Evolutionary conservation across 2,113 vertebrate species (phyloP).

Genomic region (Python bivittatus): DNA sequence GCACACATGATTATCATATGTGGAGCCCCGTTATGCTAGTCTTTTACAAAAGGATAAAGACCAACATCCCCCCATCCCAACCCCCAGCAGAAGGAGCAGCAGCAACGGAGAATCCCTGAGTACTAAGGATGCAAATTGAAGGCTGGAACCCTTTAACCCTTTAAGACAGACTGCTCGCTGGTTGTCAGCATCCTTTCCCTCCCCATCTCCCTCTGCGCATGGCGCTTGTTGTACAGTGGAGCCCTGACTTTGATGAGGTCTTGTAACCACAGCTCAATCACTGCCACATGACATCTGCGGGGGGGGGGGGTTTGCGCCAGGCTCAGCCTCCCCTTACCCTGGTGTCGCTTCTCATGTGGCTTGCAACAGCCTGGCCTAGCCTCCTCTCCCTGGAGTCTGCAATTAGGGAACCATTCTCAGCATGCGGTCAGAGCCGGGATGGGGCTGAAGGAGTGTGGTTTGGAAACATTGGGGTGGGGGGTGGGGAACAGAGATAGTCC

Average conservation of each 20-base stretch:
- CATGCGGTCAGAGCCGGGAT: slow-evolving; percentile 15
- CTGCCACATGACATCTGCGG: slow-evolving; percentile 38
- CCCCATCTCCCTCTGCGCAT: neutral
- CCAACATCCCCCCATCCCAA: neutral
- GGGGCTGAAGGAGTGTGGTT: slow-evolving; percentile 4
- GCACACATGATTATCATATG: neutral
- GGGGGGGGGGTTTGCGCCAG: slow-evolving; percentile 21
- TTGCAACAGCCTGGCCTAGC: slow-evolving; percentile 31
- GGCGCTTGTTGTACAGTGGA: neutral
- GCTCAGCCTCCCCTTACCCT: slow-evolving; percentile 18
- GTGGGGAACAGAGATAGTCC: neutral
- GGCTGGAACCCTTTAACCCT: slow-evolving; percentile 38
- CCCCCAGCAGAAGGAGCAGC: neutral
- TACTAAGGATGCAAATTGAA: neutral
- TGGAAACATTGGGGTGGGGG: neutral
- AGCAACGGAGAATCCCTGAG: too few relatives aligned
- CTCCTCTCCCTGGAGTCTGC: slow-evolving; percentile 35
- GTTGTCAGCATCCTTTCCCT: neutral
- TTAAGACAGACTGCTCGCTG: neutral
- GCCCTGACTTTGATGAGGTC: slow-evolving; percentile 34
- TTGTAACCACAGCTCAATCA: slow-evolving; percentile 36
- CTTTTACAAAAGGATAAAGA: neutral
- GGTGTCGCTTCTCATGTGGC: slow-evolving; percentile 42
- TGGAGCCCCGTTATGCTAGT: neutral
- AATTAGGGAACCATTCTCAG: slow-evolving; percentile 44